Evolutionary conservation across 2,888 invertebrate genomes (phyloP).

Genomic region (Girardia tigrina): DNA sequence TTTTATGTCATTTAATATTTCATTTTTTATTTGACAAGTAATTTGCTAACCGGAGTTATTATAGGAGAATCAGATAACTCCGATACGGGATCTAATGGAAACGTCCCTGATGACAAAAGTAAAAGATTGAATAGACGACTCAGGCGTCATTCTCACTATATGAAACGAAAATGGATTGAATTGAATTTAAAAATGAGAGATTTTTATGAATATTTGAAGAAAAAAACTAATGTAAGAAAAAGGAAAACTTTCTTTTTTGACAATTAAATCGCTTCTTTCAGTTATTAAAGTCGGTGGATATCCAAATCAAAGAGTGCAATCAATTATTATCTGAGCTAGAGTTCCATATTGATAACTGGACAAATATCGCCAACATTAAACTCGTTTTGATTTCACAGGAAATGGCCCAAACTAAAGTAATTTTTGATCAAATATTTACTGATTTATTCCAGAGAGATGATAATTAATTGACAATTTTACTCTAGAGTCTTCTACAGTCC

Average conservation of each 20-base stretch:
- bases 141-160: constrained; percentile 75
- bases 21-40: too few species aligned
- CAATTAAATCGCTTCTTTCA: not conserved
- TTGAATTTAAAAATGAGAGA: constrained; percentile 55
- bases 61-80: constrained; percentile 33
- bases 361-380: not conserved
- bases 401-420: not conserved
- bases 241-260: not conserved
- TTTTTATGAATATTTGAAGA: constrained; percentile 31
- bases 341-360: constrained; percentile 10
- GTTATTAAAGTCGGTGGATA: not conserved
- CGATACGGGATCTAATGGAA: constrained; percentile 13
- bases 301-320: constrained; percentile 3
- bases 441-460: not conserved
- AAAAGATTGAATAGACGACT: constrained; percentile 80
- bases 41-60: not conserved
- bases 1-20: too few species aligned
- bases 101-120: constrained; percentile 39
- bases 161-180: constrained; percentile 85
- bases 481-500: constrained; percentile 1
- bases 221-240: not conserved
- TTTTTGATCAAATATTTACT: not conserved
- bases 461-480: not conserved
- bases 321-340: not conserved
- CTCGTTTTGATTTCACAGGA: not conserved